Evolutionary conservation across 2,888 invertebrate genomes (phyloP).

Genomic region (Trilocha varians): DNA sequence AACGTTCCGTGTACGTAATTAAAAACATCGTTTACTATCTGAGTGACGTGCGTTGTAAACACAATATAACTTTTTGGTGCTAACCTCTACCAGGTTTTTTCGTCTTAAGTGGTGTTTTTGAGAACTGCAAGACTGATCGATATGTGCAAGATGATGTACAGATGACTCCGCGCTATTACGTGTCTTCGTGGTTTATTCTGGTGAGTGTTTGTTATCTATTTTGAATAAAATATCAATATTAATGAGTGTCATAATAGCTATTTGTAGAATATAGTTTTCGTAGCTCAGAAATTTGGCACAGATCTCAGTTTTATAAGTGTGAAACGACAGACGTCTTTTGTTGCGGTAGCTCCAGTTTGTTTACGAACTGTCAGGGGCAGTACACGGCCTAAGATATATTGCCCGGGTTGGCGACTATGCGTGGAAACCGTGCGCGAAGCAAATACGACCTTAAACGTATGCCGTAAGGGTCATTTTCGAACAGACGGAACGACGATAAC

Average conservation of each 20-base stretch:
- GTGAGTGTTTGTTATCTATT: slow-evolving; percentile 35
- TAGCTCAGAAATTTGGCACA: slow-evolving; percentile 14
- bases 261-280: slow-evolving; percentile 16
- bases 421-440: slow-evolving; percentile 39
- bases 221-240: neutral
- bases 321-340: slow-evolving; percentile 47
- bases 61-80: slow-evolving; percentile 53
- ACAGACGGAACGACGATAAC: slow-evolving; percentile 40
- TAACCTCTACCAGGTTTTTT: slow-evolving; percentile 61
- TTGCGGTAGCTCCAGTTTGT: slow-evolving; percentile 74
- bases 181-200: slow-evolving; percentile 50
- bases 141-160: slow-evolving; percentile 71
- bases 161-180: slow-evolving; percentile 60
- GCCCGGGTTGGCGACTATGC: slow-evolving; percentile 74
- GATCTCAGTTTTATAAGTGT: slow-evolving; percentile 21
- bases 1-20: slow-evolving; percentile 36
- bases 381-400: slow-evolving; percentile 74
- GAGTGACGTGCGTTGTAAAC: slow-evolving; percentile 48
- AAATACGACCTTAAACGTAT: slow-evolving; percentile 25
- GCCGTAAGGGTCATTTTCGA: slow-evolving; percentile 26
- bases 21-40: slow-evolving; percentile 40
- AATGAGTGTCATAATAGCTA: slow-evolving; percentile 14
- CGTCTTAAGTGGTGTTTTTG: slow-evolving; percentile 52
- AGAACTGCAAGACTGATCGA: slow-evolving; percentile 72
- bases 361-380: slow-evolving; percentile 75